A percentile compares a stretch with the other conserved stretches of the same genome.
Conservation (phyloP, 2,888 invertebrate species). For the Pharmacophagus antenor region DNA sequence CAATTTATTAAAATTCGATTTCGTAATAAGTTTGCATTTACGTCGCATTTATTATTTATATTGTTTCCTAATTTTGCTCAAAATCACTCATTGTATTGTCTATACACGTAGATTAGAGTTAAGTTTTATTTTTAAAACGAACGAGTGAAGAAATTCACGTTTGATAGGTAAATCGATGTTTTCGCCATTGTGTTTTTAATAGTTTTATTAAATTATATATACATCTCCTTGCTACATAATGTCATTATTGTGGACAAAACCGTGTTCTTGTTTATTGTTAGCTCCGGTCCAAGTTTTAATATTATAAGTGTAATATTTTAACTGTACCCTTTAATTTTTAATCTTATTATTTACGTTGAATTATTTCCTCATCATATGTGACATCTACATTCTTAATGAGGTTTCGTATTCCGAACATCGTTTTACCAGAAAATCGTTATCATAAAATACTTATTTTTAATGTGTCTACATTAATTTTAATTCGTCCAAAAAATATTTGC, state of each 20-base stretch:
- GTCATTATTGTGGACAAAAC: too few relatives aligned
- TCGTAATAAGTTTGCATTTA: slow-evolving; percentile 55
- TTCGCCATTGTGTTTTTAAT: slow-evolving; percentile 6
- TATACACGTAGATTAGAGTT: slow-evolving; percentile 44
- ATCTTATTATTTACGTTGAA: too few relatives aligned
- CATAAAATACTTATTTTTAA: slow-evolving; percentile 25
- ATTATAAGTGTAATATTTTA: too few relatives aligned
- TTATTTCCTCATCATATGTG: too few relatives aligned
- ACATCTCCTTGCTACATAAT: neutral
- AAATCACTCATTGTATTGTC: slow-evolving; percentile 40
- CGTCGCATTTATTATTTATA: slow-evolving; percentile 50
- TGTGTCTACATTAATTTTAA: slow-evolving; percentile 45
- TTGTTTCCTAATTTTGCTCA: slow-evolving; percentile 61
- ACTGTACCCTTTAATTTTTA: too few relatives aligned
- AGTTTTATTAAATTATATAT: neutral
- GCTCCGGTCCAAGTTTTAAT: slow-evolving; percentile 23
- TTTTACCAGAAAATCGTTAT: slow-evolving; percentile 9
- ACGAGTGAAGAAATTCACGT: slow-evolving; percentile 3
- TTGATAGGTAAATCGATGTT: slow-evolving; percentile 22
- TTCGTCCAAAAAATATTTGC: slow-evolving; percentile 74
- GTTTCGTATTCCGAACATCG: neutral
- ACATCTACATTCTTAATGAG: neutral
- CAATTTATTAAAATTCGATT: slow-evolving; percentile 44
- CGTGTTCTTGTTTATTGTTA: neutral
- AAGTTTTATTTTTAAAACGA: slow-evolving; percentile 10